A percentile compares a stretch with the other conserved stretches of the same genome.
Conservation (phyloP, 2,797 vertebrate genomes). For the Eospalax fontanierii region DNA sequence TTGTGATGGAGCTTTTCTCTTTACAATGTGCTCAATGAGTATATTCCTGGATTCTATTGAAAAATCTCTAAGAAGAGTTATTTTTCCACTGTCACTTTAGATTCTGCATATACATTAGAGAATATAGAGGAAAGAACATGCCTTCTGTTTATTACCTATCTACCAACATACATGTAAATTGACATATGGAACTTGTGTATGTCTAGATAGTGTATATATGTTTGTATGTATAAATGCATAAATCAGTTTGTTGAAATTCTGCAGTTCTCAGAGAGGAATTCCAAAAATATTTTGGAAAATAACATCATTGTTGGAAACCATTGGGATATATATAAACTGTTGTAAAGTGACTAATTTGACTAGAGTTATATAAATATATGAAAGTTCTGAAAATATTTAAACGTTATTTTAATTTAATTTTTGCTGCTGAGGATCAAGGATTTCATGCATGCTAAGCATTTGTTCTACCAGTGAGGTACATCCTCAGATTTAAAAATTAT, state of each 20-base stretch:
- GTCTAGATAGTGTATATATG: neutral
- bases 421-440: neutral
- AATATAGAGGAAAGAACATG: neutral
- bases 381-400: neutral
- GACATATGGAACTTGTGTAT: neutral
- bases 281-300: conserved; percentile 24
- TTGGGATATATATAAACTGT: neutral
- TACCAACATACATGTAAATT: no score
- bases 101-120: neutral
- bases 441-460: neutral
- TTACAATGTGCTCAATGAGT: neutral
- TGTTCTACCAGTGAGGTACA: neutral
- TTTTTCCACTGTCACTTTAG: conserved; percentile 37
- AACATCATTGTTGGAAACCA: neutral
- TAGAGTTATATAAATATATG: neutral
- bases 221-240: neutral
- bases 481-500: conserved; percentile 8
- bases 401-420: neutral
- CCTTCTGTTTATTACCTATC: neutral
- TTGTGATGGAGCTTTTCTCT: conserved; percentile 12
- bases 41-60: conserved; percentile 32
- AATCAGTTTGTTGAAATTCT: neutral
- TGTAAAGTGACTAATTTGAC: conserved; percentile 14
- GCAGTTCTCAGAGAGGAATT: conserved; percentile 5
- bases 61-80: neutral